Conservation (phyloP, 2,888 invertebrate species). For the Aspidiotus destructor region DNA sequence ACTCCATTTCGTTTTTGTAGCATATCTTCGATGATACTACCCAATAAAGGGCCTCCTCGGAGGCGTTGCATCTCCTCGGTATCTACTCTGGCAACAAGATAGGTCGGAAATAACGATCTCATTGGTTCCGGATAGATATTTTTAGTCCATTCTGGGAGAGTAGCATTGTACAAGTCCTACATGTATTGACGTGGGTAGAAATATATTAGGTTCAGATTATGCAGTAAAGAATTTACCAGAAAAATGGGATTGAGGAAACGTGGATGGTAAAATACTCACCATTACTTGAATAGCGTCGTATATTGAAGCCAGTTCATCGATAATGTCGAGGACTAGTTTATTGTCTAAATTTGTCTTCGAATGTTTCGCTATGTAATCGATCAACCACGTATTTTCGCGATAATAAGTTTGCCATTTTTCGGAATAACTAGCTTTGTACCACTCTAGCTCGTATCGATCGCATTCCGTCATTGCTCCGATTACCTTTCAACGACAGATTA, state of each 20-base stretch:
- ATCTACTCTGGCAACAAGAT: not conserved
- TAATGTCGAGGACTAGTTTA: not conserved
- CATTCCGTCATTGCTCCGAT: conserved; percentile 1
- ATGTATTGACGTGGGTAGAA: not conserved
- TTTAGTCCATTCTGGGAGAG: not conserved
- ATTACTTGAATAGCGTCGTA: conserved; percentile 6
- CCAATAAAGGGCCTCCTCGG: not conserved
- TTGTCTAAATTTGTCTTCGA: not conserved
- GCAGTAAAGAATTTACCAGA: no score
- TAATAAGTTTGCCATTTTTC: conserved; percentile 11
- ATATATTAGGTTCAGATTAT: no score
- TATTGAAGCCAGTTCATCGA: not conserved
- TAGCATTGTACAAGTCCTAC: not conserved
- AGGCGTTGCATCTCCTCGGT: not conserved
- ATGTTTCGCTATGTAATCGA: not conserved
- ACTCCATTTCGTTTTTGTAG: not conserved
- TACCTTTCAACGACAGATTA: not conserved
- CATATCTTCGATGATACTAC: not conserved
- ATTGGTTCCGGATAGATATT: not conserved
- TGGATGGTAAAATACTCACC: no score
- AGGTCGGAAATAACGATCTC: not conserved
- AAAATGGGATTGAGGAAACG: no score
- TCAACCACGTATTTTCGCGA: not conserved
- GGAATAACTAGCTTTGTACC: conserved; percentile 3
- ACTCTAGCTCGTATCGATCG: conserved; percentile 14